Conservation (phyloP, 37 sponge, comb jelly and placozoan genomes). For the Aphrocallistes beatrix region DNA sequence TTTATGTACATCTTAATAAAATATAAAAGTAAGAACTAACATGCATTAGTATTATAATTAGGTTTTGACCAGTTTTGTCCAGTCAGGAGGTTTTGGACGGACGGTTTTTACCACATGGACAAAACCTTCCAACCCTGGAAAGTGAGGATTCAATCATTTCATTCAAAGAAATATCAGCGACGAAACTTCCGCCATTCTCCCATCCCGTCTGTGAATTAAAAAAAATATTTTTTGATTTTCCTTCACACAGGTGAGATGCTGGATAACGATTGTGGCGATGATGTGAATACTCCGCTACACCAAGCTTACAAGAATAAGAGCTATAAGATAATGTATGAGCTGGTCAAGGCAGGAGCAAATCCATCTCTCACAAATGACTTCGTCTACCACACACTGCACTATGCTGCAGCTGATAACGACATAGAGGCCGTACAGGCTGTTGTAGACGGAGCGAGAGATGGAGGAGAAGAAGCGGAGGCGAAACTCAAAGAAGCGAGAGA, state of each 20-base stretch:
- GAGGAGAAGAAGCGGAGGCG: not conserved
- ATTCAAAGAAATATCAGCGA: too few relatives aligned
- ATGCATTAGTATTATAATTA: too few relatives aligned
- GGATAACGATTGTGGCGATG: not conserved
- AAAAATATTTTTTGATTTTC: too few relatives aligned
- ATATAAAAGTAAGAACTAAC: too few relatives aligned
- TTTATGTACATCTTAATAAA: too few relatives aligned
- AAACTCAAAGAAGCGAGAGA: conserved; percentile 6
- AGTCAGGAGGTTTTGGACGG: too few relatives aligned
- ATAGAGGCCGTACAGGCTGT: conserved; percentile 14
- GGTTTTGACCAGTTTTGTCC: too few relatives aligned
- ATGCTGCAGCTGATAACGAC: not conserved
- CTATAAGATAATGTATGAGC: not conserved
- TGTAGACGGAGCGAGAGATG: not conserved
- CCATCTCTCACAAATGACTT: not conserved
- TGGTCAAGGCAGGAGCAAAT: conserved; percentile 8
- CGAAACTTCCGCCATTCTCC: too few relatives aligned
- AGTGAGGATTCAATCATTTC: too few relatives aligned
- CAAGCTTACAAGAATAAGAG: conserved; percentile 4
- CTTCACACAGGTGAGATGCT: not conserved
- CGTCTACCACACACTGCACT: not conserved
- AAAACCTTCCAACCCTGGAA: too few relatives aligned
- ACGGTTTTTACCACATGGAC: too few relatives aligned
- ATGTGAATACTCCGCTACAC: not conserved
- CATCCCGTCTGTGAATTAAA: too few relatives aligned